Percentiles rank a stretch among this genome's conserved stretches.
These are phyloP conservation scores for Phoxinus phoxinus DNA, from an alignment of 2,113 vertebrate species.

Conservation along the genomic window DNA sequence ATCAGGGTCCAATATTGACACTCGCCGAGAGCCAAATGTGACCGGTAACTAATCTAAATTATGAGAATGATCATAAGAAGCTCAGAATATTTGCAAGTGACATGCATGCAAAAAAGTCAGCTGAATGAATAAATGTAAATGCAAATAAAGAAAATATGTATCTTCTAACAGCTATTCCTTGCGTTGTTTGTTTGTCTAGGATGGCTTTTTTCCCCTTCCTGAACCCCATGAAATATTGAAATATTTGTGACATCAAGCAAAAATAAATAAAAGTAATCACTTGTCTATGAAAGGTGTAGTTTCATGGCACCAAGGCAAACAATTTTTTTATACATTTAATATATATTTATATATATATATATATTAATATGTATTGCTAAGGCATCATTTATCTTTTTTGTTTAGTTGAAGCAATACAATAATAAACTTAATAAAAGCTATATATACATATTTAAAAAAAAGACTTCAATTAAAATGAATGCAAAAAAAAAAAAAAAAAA, in stretches of 20 bases:
- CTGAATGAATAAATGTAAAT: background rate
- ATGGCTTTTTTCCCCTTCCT: background rate
- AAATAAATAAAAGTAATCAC: background rate
- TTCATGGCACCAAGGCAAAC: background rate
- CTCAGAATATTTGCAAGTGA: background rate
- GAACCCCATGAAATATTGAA: background rate
- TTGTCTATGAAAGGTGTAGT: background rate
- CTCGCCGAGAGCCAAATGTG: background rate
- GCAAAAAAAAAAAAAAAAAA: background rate
- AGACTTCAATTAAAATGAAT: background rate
- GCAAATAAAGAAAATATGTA: background rate
- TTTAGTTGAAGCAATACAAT: too few relatives aligned
- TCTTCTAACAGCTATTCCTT: background rate
- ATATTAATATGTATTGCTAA: too few relatives aligned
- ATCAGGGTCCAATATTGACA: background rate
- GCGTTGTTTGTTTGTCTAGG: background rate
- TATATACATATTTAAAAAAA: too few relatives aligned
- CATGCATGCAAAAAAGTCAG: background rate
- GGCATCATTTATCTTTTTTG: too few relatives aligned
- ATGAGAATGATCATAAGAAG: background rate
- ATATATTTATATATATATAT: too few relatives aligned
- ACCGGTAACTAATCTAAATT: background rate
- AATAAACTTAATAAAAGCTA: too few relatives aligned
- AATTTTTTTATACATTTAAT: too few relatives aligned
- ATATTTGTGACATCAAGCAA: background rate